Percentiles rank a stretch among this genome's conserved stretches.
Conservation (phyloP, 2,888 invertebrate genomes). For the Heliconius aoede region DNA sequence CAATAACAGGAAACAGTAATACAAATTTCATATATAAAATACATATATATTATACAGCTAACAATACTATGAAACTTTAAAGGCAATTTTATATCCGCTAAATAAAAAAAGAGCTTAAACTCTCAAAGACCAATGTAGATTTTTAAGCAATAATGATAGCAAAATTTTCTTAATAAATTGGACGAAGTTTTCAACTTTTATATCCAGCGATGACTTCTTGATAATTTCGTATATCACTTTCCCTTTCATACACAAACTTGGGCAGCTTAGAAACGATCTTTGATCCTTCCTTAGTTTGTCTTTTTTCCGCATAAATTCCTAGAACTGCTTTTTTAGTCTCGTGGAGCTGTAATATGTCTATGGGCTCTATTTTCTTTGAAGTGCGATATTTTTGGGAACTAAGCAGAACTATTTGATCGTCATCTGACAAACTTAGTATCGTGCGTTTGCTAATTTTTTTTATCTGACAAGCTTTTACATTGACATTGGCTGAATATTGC, state of each 20-base stretch:
- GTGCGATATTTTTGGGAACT: slow-evolving; percentile 31
- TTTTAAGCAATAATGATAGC: background rate
- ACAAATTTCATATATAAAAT: slow-evolving; percentile 1
- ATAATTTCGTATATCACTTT: slow-evolving; percentile 51
- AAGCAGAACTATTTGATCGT: slow-evolving; percentile 50
- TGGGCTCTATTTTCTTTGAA: slow-evolving; percentile 41
- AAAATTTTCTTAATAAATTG: background rate
- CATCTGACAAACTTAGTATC: slow-evolving; percentile 53
- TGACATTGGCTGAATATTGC: slow-evolving; percentile 28
- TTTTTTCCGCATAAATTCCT: slow-evolving; percentile 68
- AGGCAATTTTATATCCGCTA: background rate
- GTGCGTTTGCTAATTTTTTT: slow-evolving; percentile 52
- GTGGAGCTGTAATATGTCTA: slow-evolving; percentile 67
- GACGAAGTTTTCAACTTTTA: slow-evolving; percentile 1
- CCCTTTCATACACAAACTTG: slow-evolving; percentile 62
- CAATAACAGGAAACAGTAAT: background rate
- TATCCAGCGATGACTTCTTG: slow-evolving; percentile 38
- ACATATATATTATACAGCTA: background rate
- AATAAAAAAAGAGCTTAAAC: background rate
- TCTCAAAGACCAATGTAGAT: background rate
- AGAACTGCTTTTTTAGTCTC: slow-evolving; percentile 74
- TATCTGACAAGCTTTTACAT: slow-evolving; percentile 46
- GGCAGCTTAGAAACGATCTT: slow-evolving; percentile 67
- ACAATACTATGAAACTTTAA: background rate
- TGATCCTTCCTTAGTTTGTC: slow-evolving; percentile 53